A percentile compares a stretch with the other conserved stretches of the same genome.
These are phyloP conservation scores for Phytoseiulus persimilis DNA, from an alignment of 2,888 invertebrate species.

Conservation along the genomic window DNA sequence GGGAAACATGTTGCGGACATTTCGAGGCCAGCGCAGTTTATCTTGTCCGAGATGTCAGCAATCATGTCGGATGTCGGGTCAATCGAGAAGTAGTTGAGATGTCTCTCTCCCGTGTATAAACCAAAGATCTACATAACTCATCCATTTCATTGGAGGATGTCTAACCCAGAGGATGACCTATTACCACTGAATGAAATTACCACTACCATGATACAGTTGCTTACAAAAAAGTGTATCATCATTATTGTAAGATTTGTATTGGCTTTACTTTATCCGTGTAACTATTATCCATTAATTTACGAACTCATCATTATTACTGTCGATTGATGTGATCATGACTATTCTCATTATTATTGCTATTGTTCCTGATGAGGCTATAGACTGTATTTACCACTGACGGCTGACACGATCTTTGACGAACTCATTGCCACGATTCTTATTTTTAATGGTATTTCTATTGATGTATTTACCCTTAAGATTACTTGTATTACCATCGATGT, in stretches of 20 bases:
- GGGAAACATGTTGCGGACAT: neutral
- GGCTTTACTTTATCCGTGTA: neutral
- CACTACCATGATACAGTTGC: neutral
- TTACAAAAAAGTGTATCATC: neutral
- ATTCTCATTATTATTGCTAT: neutral
- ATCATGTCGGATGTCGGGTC: neutral
- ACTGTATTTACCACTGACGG: neutral
- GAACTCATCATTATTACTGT: neutral
- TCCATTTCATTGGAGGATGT: neutral
- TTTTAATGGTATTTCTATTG: conserved; percentile 11
- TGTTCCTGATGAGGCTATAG: neutral
- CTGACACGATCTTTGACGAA: neutral
- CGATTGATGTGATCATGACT: neutral
- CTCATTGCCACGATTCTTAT: neutral
- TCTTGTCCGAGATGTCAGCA: neutral
- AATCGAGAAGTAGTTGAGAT: neutral
- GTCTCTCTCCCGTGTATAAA: neutral
- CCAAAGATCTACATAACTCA: neutral
- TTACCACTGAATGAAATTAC: neutral
- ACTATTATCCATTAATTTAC: neutral
- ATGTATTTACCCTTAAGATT: conserved; percentile 14
- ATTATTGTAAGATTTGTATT: neutral
- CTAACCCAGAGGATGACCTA: neutral
- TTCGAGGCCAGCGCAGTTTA: neutral
- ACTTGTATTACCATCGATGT: conserved; percentile 10